These are phyloP conservation scores for Tympanuchus pallidicinctus DNA, from an alignment of 2,113 vertebrate species.

Conservation along the genomic window DNA sequence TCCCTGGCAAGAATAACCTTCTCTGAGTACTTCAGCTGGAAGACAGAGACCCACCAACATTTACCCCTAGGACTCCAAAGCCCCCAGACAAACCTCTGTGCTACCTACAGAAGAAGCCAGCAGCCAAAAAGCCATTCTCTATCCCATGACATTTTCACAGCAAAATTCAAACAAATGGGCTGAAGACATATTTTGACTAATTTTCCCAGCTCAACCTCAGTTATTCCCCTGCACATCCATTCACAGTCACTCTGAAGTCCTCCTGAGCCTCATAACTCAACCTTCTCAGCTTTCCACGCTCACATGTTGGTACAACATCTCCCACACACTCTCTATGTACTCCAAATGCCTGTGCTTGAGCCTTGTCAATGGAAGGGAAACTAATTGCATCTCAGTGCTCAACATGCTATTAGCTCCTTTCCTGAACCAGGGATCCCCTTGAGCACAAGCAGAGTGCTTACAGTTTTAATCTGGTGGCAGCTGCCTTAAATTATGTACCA, in stretches of 20 bases:
- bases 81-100: neutral
- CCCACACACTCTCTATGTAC: neutral
- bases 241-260: constrained; percentile 10
- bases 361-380: neutral
- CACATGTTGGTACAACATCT: neutral
- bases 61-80: neutral
- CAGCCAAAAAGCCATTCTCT: neutral
- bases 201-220: neutral
- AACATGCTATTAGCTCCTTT: neutral
- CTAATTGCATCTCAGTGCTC: neutral
- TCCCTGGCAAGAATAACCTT: neutral
- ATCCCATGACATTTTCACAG: neutral
- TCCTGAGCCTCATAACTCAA: constrained; percentile 21
- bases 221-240: constrained; percentile 21
- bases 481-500: neutral
- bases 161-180: neutral
- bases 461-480: neutral
- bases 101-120: neutral
- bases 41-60: neutral
- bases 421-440: neutral
- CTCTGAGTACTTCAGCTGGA: neutral
- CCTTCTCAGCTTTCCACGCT: neutral
- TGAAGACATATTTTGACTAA: constrained; percentile 24
- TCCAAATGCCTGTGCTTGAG: neutral
- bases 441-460: neutral